Evolutionary conservation across 2,888 invertebrate genomes (phyloP), one percentile per base, ranked within the genome.

Genomic region (Microctonus brassicae): DNA sequence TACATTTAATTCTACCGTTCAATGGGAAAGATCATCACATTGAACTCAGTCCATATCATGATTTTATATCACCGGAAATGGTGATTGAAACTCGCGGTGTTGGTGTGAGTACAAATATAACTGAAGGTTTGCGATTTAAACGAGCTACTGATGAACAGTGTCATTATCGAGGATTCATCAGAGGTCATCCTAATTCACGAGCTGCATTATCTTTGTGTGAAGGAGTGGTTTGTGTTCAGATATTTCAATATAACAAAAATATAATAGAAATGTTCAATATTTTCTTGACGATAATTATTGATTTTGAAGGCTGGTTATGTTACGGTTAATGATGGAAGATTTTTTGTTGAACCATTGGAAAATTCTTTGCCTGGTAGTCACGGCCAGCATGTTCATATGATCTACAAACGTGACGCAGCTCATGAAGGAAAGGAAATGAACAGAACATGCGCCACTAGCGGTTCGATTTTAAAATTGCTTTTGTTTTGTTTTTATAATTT

Each of bases 41-140:
- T 53, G 88, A 89, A 73, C 80, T 91, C 42, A 88, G 83, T 81
- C 90, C 90, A 2, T 90, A 90, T 79, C 88, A 89, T 76, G 87
- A 85, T 17, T 88, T 91, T 72, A 78, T 91, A 65, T 88, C 90
- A 4, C 89, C 90, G 26, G 90, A 91, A 70, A 87, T 95, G 87
- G 89, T 95, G 74, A 90, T 95, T 79, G 95, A 96, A 88, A 90
- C 92, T 53, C 92, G 93, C 82, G 88, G 88, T 70, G 86, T 84
- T 69, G 82, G 81, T 10, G 85, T 88, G 33, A 89, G 90, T 67
- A 90, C 89, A 22, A 88, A 90, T 69, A 75, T 81, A 33, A 75
- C 80, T 69, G 77, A 79, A 24, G 79, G 79, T 5, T n/a, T 83
- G 34, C 69, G 75, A 61, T 85, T 85, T 73, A 76, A 74, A 33